Evolutionary conservation across 2,888 invertebrate species (phyloP).

Genomic region (Notocelia uddmanniana): DNA sequence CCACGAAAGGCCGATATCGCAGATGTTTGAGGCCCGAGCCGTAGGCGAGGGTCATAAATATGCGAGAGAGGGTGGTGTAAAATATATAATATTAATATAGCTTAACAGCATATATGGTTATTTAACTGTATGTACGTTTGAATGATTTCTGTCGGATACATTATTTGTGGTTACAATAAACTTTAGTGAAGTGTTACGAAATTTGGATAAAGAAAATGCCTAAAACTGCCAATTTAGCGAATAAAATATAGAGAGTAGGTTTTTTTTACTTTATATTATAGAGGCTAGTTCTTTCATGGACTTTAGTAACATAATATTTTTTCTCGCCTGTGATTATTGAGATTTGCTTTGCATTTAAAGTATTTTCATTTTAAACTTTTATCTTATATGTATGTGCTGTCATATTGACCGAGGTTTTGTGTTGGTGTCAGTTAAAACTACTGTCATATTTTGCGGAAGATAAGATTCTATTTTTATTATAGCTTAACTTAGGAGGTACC

Average conservation of each 20-base stretch:
- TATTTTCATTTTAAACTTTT: neutral
- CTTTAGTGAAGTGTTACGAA: neutral
- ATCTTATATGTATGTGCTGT: constrained; percentile 1
- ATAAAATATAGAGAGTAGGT: neutral
- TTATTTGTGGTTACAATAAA: neutral
- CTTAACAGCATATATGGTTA: neutral
- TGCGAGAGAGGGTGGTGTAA: too few relatives aligned
- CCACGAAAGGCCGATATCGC: too few relatives aligned
- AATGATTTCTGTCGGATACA: too few relatives aligned
- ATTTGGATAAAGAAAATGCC: neutral
- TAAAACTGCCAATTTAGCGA: constrained; percentile 18
- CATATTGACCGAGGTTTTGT: neutral
- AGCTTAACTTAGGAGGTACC: neutral
- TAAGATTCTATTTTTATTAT: neutral
- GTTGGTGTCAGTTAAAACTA: constrained; percentile 10
- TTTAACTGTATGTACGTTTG: neutral
- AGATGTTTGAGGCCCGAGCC: too few relatives aligned
- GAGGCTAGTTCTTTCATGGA: neutral
- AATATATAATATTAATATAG: too few relatives aligned
- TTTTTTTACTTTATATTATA: neutral
- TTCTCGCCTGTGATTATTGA: constrained; percentile 26
- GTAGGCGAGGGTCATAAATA: too few relatives aligned
- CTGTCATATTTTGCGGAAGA: constrained; percentile 21
- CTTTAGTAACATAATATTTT: neutral
- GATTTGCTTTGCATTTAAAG: constrained; percentile 40